Evolutionary conservation across 2,113 vertebrate genomes (phyloP).

Genomic region (Propithecus coquereli): DNA sequence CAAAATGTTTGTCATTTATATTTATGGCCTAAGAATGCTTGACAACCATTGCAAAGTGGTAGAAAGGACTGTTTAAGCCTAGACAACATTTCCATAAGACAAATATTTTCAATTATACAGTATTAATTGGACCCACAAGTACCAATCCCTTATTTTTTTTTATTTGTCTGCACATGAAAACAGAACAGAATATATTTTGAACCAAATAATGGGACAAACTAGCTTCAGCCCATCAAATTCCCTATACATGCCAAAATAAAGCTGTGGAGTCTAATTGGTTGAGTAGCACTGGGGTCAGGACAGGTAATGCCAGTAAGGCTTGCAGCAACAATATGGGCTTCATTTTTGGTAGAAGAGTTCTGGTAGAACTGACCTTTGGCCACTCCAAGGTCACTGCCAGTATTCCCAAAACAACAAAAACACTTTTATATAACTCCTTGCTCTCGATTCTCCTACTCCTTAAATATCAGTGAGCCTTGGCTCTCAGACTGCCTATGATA

Average conservation of each 20-base stretch:
- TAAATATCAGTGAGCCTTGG: neutral
- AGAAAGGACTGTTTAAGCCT: constrained; percentile 47
- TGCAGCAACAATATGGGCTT: neutral
- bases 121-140: neutral
- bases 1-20: constrained; percentile 72
- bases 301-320: neutral
- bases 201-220: constrained; percentile 8
- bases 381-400: neutral
- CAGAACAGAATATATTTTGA: constrained; percentile 60
- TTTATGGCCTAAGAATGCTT: constrained; percentile 66
- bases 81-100: constrained; percentile 48
- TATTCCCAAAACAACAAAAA: constrained; percentile 26
- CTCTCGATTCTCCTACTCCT: neutral
- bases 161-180: constrained; percentile 1
- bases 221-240: constrained; percentile 33
- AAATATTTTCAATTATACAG: constrained; percentile 52
- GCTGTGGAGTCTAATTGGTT: neutral
- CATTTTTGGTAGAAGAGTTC: neutral
- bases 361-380: neutral
- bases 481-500: neutral
- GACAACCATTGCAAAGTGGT: constrained; percentile 50
- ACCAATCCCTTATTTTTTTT: neutral
- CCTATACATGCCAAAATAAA: neutral
- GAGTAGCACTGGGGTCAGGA: neutral
- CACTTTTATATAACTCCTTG: neutral